These are phyloP conservation scores for Mesochorus sp. DNA, from an alignment of 2,888 invertebrate species.

Conservation along the genomic window DNA sequence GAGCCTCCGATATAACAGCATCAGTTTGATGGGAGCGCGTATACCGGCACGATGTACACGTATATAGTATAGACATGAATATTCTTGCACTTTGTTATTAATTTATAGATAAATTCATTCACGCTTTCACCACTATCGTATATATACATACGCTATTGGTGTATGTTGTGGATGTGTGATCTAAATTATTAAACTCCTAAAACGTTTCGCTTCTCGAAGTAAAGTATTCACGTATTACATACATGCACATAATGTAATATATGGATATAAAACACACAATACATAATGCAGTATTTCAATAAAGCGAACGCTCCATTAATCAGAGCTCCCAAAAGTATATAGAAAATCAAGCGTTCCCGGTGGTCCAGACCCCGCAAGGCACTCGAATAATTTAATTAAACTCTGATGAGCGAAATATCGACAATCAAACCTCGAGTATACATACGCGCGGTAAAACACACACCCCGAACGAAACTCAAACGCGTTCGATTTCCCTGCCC, in stretches of 20 bases:
- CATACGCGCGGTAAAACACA: background rate
- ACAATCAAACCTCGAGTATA: background rate
- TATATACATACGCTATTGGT: too few species aligned
- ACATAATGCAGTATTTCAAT: background rate
- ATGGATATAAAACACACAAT: background rate
- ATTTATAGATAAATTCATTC: conserved; percentile 40
- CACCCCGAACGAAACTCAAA: conserved; percentile 38
- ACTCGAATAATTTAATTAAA: conserved; percentile 44
- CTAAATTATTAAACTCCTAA: conserved; percentile 28
- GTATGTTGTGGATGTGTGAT: background rate
- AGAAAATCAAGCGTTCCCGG: conserved; percentile 25
- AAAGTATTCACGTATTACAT: background rate
- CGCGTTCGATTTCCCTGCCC: conserved; percentile 46
- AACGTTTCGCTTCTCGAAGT: background rate
- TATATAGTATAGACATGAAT: background rate
- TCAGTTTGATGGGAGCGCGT: conserved; percentile 27
- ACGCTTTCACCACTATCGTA: conserved; percentile 46
- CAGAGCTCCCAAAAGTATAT: conserved; percentile 11
- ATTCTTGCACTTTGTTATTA: background rate
- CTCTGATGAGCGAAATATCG: conserved; percentile 25
- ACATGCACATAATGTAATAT: background rate
- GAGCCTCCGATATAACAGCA: conserved; percentile 38
- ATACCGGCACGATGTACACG: conserved; percentile 9
- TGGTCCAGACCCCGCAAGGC: conserved; percentile 16
- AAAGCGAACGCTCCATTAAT: background rate